Conservation (phyloP, 2,797 vertebrate species). For the Lutjanus campechanus region DNA sequence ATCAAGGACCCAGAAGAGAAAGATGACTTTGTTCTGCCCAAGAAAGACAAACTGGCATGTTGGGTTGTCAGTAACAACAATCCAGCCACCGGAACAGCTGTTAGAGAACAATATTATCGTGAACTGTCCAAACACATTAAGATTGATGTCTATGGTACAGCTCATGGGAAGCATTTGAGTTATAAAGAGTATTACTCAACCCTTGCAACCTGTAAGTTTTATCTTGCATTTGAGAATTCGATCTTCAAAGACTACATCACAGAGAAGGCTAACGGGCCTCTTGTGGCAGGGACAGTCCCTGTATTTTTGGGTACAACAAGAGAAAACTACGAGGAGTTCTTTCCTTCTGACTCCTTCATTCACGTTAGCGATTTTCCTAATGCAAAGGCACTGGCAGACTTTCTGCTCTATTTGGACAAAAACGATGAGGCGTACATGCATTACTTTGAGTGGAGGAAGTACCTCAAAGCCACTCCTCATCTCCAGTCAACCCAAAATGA, state of each 20-base stretch:
- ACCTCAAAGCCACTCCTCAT: conserved; percentile 80
- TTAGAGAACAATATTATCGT: conserved; percentile 81
- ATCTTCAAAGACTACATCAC: conserved; percentile 92
- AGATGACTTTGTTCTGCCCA: conserved; percentile 85
- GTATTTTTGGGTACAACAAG: conserved; percentile 91
- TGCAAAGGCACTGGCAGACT: conserved; percentile 87
- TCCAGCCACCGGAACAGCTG: conserved; percentile 38
- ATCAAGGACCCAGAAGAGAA: conserved; percentile 75
- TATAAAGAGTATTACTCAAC: conserved; percentile 90
- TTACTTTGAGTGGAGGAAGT: conserved; percentile 91
- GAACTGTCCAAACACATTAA: conserved; percentile 89
- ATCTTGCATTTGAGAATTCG: conserved; percentile 93
- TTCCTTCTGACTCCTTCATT: conserved; percentile 90
- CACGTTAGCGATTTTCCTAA: conserved; percentile 92
- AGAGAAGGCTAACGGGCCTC: conserved; percentile 92
- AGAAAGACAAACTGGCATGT: conserved; percentile 90
- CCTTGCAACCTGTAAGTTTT: conserved; percentile 92
- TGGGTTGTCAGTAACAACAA: conserved; percentile 92
- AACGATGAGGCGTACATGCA: conserved; percentile 86
- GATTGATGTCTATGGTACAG: conserved; percentile 87
- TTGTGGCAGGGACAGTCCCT: conserved; percentile 89
- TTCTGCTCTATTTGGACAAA: conserved; percentile 87
- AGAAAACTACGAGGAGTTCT: conserved; percentile 92
- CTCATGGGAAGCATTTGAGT: conserved; percentile 79
- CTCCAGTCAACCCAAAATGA: conserved; percentile 75